Conservation (phyloP, 2,888 invertebrate species). For the Diploptera punctata region DNA sequence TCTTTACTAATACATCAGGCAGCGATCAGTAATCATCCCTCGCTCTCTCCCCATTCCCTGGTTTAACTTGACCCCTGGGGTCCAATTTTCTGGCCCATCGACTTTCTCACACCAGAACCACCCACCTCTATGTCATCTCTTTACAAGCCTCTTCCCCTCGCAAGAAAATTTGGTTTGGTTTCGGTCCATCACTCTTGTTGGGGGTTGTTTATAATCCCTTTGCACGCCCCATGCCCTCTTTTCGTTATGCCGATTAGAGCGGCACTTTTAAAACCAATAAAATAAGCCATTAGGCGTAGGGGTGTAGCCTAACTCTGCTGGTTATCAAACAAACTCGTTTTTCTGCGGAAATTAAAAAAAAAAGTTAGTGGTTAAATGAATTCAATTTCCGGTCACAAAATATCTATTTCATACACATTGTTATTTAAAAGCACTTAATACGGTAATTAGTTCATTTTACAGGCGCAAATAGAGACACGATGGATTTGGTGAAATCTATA, state of each 20-base stretch:
- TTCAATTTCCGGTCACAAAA: neutral
- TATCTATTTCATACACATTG: too few relatives aligned
- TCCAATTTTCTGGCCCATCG: slow-evolving; percentile 24
- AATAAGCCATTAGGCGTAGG: neutral
- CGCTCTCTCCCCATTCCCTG: too few relatives aligned
- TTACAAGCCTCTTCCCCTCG: neutral
- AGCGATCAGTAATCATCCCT: too few relatives aligned
- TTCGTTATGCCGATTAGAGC: slow-evolving; percentile 4
- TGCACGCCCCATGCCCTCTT: neutral
- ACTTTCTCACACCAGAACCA: slow-evolving; percentile 11
- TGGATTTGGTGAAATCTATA: too few relatives aligned
- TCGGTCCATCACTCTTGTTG: slow-evolving; percentile 22
- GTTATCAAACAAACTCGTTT: neutral
- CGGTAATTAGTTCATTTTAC: too few relatives aligned
- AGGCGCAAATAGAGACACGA: too few relatives aligned
- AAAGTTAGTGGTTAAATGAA: neutral
- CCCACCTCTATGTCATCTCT: neutral
- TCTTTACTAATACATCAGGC: too few relatives aligned
- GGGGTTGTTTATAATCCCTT: slow-evolving; percentile 4
- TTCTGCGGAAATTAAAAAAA: neutral
- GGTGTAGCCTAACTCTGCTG: neutral
- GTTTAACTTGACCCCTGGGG: neutral
- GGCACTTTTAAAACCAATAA: slow-evolving; percentile 21
- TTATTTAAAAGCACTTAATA: too few relatives aligned
- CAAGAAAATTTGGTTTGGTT: slow-evolving; percentile 26